These are phyloP conservation scores for Drosophila pseudotalamancana DNA, from an alignment of 2,888 invertebrate species.

Conservation along the genomic window DNA sequence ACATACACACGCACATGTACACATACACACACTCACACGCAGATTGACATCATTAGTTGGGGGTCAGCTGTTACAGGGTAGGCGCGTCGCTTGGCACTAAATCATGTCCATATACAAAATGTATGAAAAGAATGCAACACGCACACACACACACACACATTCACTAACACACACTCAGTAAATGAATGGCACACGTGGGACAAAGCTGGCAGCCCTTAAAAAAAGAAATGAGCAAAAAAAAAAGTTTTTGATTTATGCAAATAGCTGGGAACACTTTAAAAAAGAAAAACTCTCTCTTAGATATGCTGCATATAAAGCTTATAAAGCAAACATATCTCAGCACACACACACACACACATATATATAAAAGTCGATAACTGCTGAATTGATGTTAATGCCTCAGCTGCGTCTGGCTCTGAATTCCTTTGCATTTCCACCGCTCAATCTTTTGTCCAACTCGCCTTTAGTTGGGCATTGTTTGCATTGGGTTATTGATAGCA, in stretches of 20 bases:
- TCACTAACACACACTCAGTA: conserved; percentile 14
- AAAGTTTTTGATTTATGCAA: conserved; percentile 70
- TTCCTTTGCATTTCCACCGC: conserved; percentile 1
- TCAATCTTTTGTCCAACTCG: not conserved
- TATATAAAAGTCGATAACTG: conserved; percentile 14
- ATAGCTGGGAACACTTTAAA: conserved; percentile 30
- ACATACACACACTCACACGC: not conserved
- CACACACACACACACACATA: not conserved
- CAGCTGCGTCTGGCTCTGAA: not conserved
- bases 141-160: not conserved
- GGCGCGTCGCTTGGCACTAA: conserved; percentile 38
- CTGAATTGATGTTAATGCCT: conserved; percentile 6
- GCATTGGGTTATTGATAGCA: conserved; percentile 67
- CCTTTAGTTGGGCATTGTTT: conserved; percentile 51
- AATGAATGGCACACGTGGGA: conserved; percentile 73
- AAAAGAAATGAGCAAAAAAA: conserved; percentile 30
- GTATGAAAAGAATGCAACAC: conserved; percentile 18
- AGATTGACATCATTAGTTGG: conserved; percentile 74
- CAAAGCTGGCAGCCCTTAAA: conserved; percentile 17
- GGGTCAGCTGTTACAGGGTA: conserved; percentile 29
- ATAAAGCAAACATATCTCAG: not conserved
- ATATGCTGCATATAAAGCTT: not conserved
- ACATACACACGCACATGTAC: not conserved
- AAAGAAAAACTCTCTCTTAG: not conserved
- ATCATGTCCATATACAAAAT: conserved; percentile 44